Evolutionary conservation across 2,797 vertebrate genomes (phyloP).

Genomic region (Hoplostethus mediterraneus): DNA sequence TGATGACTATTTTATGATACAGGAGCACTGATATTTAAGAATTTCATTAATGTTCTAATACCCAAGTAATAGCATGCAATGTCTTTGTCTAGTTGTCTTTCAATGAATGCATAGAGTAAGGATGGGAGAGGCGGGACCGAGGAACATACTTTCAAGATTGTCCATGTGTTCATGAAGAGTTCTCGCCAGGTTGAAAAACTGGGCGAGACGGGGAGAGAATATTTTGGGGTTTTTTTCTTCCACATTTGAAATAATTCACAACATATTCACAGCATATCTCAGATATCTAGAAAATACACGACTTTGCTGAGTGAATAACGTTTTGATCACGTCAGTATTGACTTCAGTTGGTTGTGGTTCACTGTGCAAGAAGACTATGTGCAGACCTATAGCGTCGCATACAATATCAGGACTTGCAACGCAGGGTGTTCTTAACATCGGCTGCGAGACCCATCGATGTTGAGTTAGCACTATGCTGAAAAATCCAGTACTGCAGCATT

Average conservation of each 20-base stretch:
- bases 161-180: constrained; percentile 99
- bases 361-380: no score
- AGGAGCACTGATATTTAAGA: neutral
- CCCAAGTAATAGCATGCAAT: no score
- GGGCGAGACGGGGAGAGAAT: constrained; percentile 85
- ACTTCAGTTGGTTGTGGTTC: no score
- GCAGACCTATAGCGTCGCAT: no score
- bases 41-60: neutral
- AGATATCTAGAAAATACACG: no score
- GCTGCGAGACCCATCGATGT: neutral
- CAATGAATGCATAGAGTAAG: neutral
- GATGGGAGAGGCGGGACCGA: constrained; percentile 36
- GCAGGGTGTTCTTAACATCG: neutral
- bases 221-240: constrained; percentile 16
- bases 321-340: no score
- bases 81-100: constrained; percentile 2
- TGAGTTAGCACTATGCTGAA: neutral
- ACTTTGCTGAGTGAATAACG: no score
- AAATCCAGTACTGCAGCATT: neutral
- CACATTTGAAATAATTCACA: constrained; percentile 24
- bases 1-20: neutral
- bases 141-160: constrained; percentile 98
- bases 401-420: neutral
- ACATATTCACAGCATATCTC: no score
- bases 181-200: constrained; percentile 99